These are phyloP conservation scores for Acrocera orbiculus DNA, from an alignment of 2,888 invertebrate species.

Conservation along the genomic window DNA sequence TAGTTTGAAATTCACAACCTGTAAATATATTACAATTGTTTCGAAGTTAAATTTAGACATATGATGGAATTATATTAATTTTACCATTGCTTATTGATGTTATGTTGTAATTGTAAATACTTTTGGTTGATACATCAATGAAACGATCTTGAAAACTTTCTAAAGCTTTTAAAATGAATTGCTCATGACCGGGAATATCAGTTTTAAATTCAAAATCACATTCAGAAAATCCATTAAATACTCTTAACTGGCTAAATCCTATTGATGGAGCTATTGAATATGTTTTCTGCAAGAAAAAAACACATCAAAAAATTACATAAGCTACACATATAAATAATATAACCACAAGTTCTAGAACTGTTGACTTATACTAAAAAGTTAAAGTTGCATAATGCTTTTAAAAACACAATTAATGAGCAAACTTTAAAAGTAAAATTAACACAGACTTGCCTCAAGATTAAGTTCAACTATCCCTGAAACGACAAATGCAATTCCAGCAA, in stretches of 20 bases:
- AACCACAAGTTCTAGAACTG: background rate
- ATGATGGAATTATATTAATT: too few relatives aligned
- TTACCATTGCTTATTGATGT: background rate
- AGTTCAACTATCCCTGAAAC: slow-evolving; percentile 74
- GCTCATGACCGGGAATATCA: slow-evolving; percentile 12
- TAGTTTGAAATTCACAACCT: slow-evolving; percentile 8
- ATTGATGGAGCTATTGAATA: slow-evolving; percentile 42
- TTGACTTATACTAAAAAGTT: too few relatives aligned
- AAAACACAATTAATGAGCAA: background rate
- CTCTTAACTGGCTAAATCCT: slow-evolving; percentile 45
- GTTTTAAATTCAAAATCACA: slow-evolving; percentile 27
- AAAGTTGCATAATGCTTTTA: too few relatives aligned
- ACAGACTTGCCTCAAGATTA: slow-evolving; percentile 43
- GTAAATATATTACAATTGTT: background rate
- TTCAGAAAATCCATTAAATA: slow-evolving; percentile 45
- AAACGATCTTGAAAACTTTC: slow-evolving; percentile 17
- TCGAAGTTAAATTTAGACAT: too few relatives aligned
- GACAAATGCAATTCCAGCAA: slow-evolving; percentile 74
- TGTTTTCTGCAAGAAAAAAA: slow-evolving; percentile 37
- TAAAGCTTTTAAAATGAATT: slow-evolving; percentile 15
- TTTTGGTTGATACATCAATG: slow-evolving; percentile 12
- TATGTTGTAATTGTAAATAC: background rate
- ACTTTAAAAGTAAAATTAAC: background rate
- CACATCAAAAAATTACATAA: too few relatives aligned
- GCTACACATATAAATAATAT: background rate